Base-by-base conservation (phyloP, 2,888 invertebrate genomes). In the Ichneumon xanthorius region DNA sequence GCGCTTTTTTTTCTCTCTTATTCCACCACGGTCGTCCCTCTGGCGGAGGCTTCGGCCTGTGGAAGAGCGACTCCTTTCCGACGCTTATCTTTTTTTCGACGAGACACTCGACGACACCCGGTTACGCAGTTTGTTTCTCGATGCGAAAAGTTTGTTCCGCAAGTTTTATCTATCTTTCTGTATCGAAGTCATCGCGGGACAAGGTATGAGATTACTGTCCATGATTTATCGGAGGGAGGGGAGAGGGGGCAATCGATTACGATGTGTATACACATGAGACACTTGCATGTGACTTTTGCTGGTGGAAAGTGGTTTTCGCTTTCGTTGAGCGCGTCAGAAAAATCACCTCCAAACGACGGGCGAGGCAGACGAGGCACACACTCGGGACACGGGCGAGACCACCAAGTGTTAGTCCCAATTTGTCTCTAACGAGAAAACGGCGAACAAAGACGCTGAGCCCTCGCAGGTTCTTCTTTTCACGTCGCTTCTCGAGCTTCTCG, bases 391-490 rank as follows among this genome's bases (percentile, higher is more conserved):
- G 30, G 26, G 19, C 37, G 50, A 67, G 40, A 71, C 61, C 30
- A 76, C 70, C 63, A 33, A 70, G 70, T 30, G 61, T 16, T n/a
- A 33, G 48, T 79, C 65, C 79, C 85, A 82, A 82, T 85, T 82
- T 82, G 85, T 72, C 79, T 75, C 71, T 78, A 82, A 84, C 76
- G 67, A 84, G 79, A 79, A 65, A 70, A 45, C 55, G 19, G 33
- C 16, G 55, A 65, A 55, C 55, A 48, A 79, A 40, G 73, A 55
- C 55, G 16, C 26, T 61, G 65, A 65, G 55, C 30, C 50, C 53
- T 65, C 63, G 76, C 50, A 50, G 65, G 48, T 82, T 80, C 48
- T 84, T 82, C 61, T 63, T 72, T 68, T 16, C 58, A 45, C 58
- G 61, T 71, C 22, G 61, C 80, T 70, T 63, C 70, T 72, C 65